Conservation (phyloP, 2,888 invertebrate species). For the Archaeoteleia sp. region DNA sequence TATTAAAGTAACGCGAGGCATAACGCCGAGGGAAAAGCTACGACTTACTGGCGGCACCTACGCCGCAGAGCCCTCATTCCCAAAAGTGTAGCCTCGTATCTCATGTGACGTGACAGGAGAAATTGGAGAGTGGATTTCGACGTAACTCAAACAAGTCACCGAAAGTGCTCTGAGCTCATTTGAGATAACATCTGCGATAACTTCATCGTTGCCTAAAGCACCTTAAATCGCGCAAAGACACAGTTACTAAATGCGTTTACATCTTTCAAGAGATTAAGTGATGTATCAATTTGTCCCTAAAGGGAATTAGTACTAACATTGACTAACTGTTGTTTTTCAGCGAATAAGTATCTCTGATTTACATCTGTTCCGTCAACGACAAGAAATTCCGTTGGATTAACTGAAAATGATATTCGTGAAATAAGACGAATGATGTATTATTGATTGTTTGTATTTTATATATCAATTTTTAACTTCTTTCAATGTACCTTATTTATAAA, state of each 20-base stretch:
- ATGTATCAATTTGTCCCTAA: slow-evolving; percentile 6
- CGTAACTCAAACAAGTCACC: slow-evolving; percentile 53
- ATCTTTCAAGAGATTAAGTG: slow-evolving; percentile 3
- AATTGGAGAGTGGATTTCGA: slow-evolving; percentile 47
- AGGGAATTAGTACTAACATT: slow-evolving; percentile 10
- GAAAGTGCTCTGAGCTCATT: slow-evolving; percentile 37
- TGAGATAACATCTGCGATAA: slow-evolving; percentile 41
- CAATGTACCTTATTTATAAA: too few relatives aligned
- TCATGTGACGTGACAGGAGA: slow-evolving; percentile 34
- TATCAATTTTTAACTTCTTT: too few relatives aligned
- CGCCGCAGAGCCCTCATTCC: slow-evolving; percentile 1
- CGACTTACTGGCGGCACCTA: slow-evolving; percentile 10
- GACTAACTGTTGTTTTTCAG: slow-evolving; percentile 17
- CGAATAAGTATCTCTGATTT: slow-evolving; percentile 1
- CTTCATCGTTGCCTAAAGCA: slow-evolving; percentile 27
- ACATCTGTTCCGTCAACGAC: too few relatives aligned
- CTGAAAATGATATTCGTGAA: too few relatives aligned
- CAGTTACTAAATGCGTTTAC: slow-evolving; percentile 22
- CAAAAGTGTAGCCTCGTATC: slow-evolving; percentile 33
- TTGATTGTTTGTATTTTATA: too few relatives aligned
- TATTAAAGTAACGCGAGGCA: slow-evolving; percentile 3
- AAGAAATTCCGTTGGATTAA: too few relatives aligned
- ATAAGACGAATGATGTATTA: too few relatives aligned
- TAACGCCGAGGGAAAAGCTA: slow-evolving; percentile 10
- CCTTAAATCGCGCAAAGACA: slow-evolving; percentile 15